Evolutionary conservation across 2,113 vertebrate genomes (phyloP).

Genomic region (Trachemys scripta): DNA sequence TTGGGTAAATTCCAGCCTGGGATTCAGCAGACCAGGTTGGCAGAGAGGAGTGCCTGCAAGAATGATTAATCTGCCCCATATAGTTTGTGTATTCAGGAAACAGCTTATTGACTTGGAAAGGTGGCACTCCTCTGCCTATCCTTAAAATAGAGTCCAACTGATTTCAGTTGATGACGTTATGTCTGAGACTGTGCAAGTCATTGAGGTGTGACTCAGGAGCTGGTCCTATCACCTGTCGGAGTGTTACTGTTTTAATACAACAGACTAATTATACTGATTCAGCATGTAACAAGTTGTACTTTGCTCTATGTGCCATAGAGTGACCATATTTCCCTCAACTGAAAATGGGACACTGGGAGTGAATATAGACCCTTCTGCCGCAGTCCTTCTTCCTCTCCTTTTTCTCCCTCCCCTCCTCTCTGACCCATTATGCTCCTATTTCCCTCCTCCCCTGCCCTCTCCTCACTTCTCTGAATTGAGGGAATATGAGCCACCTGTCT

Average conservation of each 20-base stretch:
- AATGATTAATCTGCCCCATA: not conserved
- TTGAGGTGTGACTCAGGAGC: conserved; percentile 5
- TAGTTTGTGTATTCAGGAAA: not conserved
- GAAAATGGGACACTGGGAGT: too few relatives aligned
- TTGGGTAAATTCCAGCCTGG: accelerated
- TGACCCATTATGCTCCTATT: too few relatives aligned
- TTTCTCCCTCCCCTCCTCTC: too few relatives aligned
- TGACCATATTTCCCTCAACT: too few relatives aligned
- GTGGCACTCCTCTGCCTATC: conserved; percentile 27
- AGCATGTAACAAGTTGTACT: not conserved
- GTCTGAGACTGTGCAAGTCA: conserved; percentile 37
- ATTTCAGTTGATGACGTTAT: not conserved
- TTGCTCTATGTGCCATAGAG: too few relatives aligned
- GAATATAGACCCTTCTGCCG: too few relatives aligned
- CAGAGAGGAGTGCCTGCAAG: not conserved
- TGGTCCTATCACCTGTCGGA: not conserved
- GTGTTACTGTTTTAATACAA: not conserved
- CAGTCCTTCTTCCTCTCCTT: too few relatives aligned
- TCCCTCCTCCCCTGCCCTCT: not conserved
- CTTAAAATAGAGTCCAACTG: not conserved
- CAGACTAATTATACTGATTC: conserved; percentile 21
- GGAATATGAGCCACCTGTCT: not conserved
- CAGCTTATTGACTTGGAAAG: not conserved
- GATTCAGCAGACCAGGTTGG: not conserved
- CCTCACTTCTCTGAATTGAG: not conserved